Percentiles rank a stretch among this genome's conserved stretches.
Evolutionary conservation across 30 jellyfish, hydroid and myxozoan genomes (phyloP).

Genomic region (Aurelia sp.): DNA sequence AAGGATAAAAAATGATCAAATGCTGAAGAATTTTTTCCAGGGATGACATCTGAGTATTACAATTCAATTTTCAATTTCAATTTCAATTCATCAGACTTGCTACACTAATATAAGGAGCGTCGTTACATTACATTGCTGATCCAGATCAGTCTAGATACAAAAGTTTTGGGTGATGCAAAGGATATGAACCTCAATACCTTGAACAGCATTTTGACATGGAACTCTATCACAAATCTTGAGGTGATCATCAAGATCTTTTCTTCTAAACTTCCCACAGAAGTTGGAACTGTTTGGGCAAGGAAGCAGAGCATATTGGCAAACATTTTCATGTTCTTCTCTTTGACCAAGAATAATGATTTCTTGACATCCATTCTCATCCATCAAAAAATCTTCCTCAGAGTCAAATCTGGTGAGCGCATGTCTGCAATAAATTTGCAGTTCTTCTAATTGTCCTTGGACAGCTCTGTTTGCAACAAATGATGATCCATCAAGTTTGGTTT

Average conservation of each 20-base stretch:
- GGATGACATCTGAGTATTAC: too few relatives aligned
- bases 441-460: conserved; percentile 89
- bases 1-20: too few relatives aligned
- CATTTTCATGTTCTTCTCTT: conserved; percentile 81
- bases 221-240: conserved; percentile 56
- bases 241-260: conserved; percentile 75
- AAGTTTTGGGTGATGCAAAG: too few relatives aligned
- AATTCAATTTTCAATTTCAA: too few relatives aligned
- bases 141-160: too few relatives aligned
- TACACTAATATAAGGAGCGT: too few relatives aligned
- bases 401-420: conserved; percentile 79
- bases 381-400: conserved; percentile 85
- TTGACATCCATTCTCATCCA: conserved; percentile 86
- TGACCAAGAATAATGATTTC: conserved; percentile 64
- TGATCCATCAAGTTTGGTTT: conserved; percentile 36
- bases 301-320: conserved; percentile 77
- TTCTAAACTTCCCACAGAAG: conserved; percentile 90
- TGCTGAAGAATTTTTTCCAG: too few relatives aligned
- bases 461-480: conserved; percentile 83
- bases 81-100: too few relatives aligned
- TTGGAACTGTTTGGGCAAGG: conserved; percentile 96
- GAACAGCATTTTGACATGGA: conserved; percentile 51
- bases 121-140: too few relatives aligned
- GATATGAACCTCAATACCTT: conserved; percentile 40
- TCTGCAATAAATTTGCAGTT: conserved; percentile 77